A percentile compares a stretch with the other conserved stretches of the same genome.
Conservation (phyloP, 1,140 invertebrate species). For the Monochamus saltuarius region DNA sequence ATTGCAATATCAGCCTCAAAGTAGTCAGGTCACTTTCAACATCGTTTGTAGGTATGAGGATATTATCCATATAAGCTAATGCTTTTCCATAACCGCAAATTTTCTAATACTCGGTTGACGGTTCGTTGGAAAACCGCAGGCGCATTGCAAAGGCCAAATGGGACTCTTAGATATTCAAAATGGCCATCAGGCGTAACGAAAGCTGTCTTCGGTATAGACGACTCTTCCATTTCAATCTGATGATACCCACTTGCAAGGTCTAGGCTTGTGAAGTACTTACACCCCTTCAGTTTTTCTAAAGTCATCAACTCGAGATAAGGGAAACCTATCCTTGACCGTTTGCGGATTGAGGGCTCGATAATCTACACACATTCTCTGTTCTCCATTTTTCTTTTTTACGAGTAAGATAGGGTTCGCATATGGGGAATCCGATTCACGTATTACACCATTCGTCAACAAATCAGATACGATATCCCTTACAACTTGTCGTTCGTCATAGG, state of each 20-base stretch:
- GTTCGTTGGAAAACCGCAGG: too few species aligned
- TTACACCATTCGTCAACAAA: slow-evolving; percentile 18
- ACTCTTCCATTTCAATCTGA: slow-evolving; percentile 41
- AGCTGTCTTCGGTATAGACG: slow-evolving; percentile 41
- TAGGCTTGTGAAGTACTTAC: slow-evolving; percentile 38
- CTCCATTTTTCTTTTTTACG: slow-evolving; percentile 48
- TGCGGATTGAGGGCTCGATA: slow-evolving; percentile 29
- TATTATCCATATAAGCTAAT: too few species aligned
- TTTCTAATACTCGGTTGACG: too few species aligned
- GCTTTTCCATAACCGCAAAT: too few species aligned
- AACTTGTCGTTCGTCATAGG: slow-evolving; percentile 14
- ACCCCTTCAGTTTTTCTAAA: slow-evolving; percentile 36
- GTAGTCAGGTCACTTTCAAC: too few species aligned
- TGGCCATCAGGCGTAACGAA: slow-evolving; percentile 35
- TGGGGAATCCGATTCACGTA: slow-evolving; percentile 38
- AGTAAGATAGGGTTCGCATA: slow-evolving; percentile 47
- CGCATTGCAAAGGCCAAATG: too few species aligned
- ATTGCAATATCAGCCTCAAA: too few species aligned
- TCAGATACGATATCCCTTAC: slow-evolving; percentile 17
- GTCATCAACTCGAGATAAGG: slow-evolving; percentile 46
- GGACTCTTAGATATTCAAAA: slow-evolving; percentile 27
- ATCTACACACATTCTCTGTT: slow-evolving; percentile 46
- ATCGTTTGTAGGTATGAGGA: too few species aligned
- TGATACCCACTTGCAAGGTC: slow-evolving; percentile 37
- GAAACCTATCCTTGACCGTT: slow-evolving; percentile 34